Conservation (phyloP, 2,113 vertebrate genomes). For the Nipponia nippon region DNA sequence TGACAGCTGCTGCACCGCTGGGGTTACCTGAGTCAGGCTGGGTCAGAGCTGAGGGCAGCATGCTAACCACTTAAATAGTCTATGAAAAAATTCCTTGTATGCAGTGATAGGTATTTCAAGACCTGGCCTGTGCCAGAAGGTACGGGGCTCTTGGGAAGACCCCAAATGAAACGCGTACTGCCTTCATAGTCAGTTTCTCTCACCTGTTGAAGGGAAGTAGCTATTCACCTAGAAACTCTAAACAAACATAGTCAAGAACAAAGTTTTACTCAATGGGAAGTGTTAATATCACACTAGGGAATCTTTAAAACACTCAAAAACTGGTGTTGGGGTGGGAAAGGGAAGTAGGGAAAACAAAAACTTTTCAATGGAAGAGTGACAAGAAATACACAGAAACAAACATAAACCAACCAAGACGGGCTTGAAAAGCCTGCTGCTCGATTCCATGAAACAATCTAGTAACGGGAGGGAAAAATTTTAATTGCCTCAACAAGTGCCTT, state of each 20-base stretch:
- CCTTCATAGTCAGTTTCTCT: neutral
- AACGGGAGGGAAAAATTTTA: neutral
- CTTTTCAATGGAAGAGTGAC: neutral
- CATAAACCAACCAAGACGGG: neutral
- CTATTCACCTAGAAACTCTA: neutral
- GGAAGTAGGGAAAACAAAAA: neutral
- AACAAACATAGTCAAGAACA: neutral
- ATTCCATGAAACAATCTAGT: neutral
- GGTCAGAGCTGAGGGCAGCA: neutral
- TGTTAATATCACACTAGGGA: neutral
- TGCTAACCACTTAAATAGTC: neutral
- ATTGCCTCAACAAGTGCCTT: neutral
- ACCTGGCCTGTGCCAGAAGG: neutral
- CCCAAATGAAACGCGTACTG: neutral
- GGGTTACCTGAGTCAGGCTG: rapidly evolving
- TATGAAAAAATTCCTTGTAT: too few species aligned
- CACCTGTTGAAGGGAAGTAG: neutral
- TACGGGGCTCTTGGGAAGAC: neutral
- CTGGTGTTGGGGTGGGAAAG: neutral
- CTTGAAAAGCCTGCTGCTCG: neutral
- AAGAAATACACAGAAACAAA: neutral
- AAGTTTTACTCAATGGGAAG: neutral
- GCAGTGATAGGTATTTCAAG: neutral
- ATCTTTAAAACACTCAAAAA: neutral
- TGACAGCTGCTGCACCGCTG: neutral